Percentiles rank a stretch among this genome's conserved stretches.
Evolutionary conservation across 2,113 vertebrate genomes (phyloP).

Genomic region (Anolis carolinensis): DNA sequence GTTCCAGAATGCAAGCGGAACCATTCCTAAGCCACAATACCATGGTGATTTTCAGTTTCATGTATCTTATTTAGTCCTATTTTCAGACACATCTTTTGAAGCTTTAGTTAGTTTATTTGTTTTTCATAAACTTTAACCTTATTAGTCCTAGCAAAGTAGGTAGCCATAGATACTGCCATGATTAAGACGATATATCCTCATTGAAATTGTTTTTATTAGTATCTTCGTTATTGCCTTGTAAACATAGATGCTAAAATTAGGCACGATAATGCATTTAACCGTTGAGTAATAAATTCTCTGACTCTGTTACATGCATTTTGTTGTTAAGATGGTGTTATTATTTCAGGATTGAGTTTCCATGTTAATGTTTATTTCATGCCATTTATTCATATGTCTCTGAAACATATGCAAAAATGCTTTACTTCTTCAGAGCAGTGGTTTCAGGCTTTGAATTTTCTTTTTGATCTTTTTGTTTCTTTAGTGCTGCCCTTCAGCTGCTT

Average conservation of each 20-base stretch:
- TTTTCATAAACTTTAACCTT: neutral
- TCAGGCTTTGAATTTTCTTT: neutral
- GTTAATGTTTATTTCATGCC: neutral
- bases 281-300: neutral
- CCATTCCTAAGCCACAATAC: neutral
- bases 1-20: neutral
- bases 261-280: neutral
- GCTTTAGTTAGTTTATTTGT: neutral
- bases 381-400: neutral
- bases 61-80: neutral
- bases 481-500: neutral
- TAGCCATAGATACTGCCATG: neutral
- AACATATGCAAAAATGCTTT: neutral
- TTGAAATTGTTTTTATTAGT: neutral
- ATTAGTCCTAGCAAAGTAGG: neutral
- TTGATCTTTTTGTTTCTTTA: neutral
- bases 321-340: neutral
- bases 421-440: neutral
- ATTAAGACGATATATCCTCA: neutral
- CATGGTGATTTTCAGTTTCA: neutral
- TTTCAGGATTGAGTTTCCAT: neutral
- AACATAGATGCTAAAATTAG: neutral
- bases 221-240: conserved; percentile 3
- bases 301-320: neutral
- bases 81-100: neutral